Conservation (phyloP, 2,113 vertebrate species). For the Microtus oregoni region DNA sequence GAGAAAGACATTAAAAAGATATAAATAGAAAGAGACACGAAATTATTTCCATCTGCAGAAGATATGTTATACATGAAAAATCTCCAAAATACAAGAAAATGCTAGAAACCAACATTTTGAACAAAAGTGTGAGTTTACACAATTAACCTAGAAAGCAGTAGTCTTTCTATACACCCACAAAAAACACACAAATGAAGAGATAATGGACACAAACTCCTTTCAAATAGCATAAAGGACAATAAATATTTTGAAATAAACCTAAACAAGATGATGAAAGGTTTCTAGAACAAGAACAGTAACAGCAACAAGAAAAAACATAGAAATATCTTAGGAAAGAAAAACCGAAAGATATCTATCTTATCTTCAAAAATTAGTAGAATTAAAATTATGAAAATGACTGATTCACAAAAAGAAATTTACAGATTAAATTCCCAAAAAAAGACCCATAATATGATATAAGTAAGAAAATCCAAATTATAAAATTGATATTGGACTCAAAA, state of each 20-base stretch:
- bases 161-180: neutral
- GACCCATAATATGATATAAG: neutral
- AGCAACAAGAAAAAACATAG: neutral
- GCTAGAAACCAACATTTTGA: neutral
- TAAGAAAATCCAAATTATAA: neutral
- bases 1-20: neutral
- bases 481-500: neutral
- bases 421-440: neutral
- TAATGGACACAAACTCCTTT: neutral
- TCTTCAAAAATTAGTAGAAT: neutral
- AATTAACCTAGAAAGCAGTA: neutral
- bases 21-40: neutral
- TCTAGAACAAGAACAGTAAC: neutral
- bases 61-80: neutral
- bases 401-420: neutral
- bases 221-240: neutral
- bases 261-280: neutral
- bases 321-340: neutral
- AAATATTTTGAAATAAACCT: neutral
- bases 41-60: neutral
- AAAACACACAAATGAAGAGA: neutral
- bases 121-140: neutral
- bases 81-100: neutral
- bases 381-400: neutral
- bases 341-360: neutral